These are phyloP conservation scores for Astropecten irregularis DNA, from an alignment of 53 echinoderm and acorn worm species.

Conservation along the genomic window DNA sequence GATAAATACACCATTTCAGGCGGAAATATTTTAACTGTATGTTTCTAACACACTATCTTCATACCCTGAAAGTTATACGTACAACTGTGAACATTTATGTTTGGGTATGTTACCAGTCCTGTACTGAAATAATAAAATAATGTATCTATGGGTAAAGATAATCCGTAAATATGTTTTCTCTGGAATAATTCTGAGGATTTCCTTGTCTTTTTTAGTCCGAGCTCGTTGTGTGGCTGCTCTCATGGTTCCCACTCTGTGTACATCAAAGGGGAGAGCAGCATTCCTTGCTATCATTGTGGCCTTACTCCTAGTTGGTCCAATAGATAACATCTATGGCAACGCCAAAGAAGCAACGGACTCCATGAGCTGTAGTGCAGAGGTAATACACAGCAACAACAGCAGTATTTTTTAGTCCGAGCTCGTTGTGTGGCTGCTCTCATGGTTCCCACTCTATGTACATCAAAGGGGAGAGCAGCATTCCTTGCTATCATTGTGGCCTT, in stretches of 20 bases:
- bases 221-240: conserved; percentile 78
- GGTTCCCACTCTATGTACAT: conserved; percentile 84
- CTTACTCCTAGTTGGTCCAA: conserved; percentile 80
- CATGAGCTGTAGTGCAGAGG: conserved; percentile 93
- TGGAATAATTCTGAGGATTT: no score
- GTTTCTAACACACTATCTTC: no score
- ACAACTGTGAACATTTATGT: no score
- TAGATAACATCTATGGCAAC: conserved; percentile 88
- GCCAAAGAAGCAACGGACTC: conserved; percentile 81
- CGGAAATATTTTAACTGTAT: no score
- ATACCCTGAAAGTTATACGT: no score
- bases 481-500: conserved; percentile 78
- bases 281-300: conserved; percentile 80
- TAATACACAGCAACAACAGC: no score
- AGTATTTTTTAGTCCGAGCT: conserved; percentile 85
- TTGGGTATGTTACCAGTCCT: no score
- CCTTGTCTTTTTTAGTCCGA: conserved; percentile 74
- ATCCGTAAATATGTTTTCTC: no score
- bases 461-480: conserved; percentile 80
- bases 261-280: conserved; percentile 80
- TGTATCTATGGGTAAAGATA: no score
- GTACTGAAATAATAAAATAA: no score
- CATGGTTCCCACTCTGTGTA: conserved; percentile 85
- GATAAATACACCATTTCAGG: no score
- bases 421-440: conserved; percentile 79